Conservation (phyloP, 1,140 invertebrate species). For the Vanessa tameamea region DNA sequence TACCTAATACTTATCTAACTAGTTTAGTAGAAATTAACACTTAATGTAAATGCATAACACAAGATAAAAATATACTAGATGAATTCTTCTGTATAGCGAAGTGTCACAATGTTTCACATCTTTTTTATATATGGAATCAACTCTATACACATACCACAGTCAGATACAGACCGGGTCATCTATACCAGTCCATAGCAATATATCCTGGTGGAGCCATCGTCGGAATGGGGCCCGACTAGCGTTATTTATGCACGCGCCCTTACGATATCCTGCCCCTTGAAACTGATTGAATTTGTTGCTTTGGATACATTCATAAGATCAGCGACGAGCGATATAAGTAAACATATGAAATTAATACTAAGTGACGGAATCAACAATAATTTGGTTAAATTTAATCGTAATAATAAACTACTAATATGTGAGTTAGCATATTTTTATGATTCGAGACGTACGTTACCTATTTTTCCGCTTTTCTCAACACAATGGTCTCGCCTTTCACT, state of each 20-base stretch:
- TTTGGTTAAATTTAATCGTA: too few relatives aligned
- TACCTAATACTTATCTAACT: too few relatives aligned
- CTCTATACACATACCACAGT: conserved; percentile 4
- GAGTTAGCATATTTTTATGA: too few relatives aligned
- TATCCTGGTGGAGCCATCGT: conserved; percentile 50
- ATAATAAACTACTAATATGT: too few relatives aligned
- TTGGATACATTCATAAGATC: conserved; percentile 33
- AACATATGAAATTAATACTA: too few relatives aligned
- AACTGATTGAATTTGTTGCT: conserved; percentile 67
- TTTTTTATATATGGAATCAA: conserved; percentile 2
- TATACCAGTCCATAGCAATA: conserved; percentile 42
- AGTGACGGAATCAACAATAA: too few relatives aligned
- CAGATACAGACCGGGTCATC: not conserved
- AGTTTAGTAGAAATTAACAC: too few relatives aligned
- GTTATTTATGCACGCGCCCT: conserved; percentile 72
- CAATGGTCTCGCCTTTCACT: conserved; percentile 1
- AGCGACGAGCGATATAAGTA: conserved; percentile 24
- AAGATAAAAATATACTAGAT: not conserved
- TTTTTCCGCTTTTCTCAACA: conserved; percentile 30
- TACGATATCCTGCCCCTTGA: conserved; percentile 60
- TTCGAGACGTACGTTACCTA: not conserved
- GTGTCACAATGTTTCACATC: too few relatives aligned
- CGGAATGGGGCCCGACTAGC: conserved; percentile 56
- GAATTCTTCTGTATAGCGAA: too few relatives aligned
- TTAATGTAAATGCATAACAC: too few relatives aligned